Percentiles rank a stretch among this genome's conserved stretches.
Conservation (phyloP, 37 sponge, comb jelly and placozoan species). For the Oscarella lobularis region DNA sequence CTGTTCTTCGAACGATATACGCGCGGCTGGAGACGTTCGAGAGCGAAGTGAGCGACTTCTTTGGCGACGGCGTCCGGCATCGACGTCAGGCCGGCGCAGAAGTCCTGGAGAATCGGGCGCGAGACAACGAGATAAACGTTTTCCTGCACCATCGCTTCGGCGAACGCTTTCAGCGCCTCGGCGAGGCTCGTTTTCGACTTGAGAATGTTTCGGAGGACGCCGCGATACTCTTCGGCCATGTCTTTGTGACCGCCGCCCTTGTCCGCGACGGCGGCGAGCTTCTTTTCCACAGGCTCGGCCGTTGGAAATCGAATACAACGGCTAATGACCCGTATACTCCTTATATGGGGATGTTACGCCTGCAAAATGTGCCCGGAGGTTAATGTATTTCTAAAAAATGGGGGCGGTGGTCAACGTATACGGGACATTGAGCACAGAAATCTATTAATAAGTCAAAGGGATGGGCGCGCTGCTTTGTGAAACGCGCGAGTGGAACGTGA, state of each 20-base stretch:
- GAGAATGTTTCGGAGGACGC: conserved; percentile 19
- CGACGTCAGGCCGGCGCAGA: background rate
- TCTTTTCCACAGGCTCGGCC: background rate
- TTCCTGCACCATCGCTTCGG: conserved; percentile 25
- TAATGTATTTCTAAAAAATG: no score
- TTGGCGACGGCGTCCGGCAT: conserved; percentile 24
- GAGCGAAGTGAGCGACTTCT: conserved; percentile 29
- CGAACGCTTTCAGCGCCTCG: conserved; percentile 10
- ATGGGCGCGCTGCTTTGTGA: no score
- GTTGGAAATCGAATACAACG: no score
- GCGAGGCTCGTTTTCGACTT: background rate
- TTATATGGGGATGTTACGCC: no score
- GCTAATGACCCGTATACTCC: no score
- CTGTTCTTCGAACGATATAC: conserved; percentile 83
- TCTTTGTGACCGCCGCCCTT: conserved; percentile 12
- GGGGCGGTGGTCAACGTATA: no score
- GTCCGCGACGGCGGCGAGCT: conserved; percentile 1
- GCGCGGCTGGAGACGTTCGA: conserved; percentile 31
- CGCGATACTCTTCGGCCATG: conserved; percentile 42
- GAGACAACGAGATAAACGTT: conserved; percentile 5
- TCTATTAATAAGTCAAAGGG: no score
- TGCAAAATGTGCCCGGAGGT: no score
- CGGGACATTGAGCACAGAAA: no score
- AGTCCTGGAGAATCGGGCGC: background rate
- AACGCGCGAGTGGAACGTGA: no score